Base-by-base conservation (phyloP, 2,797 vertebrate species). In the Graptemys geographica region DNA sequence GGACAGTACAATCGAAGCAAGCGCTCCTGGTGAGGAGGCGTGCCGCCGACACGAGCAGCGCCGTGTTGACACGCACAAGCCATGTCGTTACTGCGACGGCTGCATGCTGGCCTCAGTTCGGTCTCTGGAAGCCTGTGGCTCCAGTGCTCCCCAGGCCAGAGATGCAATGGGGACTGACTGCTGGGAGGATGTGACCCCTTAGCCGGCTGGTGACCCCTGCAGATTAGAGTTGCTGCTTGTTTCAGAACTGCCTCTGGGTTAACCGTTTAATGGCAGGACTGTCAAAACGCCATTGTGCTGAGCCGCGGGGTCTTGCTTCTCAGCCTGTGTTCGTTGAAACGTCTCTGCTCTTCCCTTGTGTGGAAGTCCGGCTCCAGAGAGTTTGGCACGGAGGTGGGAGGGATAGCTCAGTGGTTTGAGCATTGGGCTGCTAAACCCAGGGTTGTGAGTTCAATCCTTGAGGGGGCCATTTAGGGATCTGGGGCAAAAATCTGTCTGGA, bases 11-110 rank as follows among this genome's bases (percentile, higher is more conserved):
- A 31, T 15, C 31, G 3, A 33, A 27, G 10, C 56, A 5, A 62
- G 28, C 8, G 6, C 7, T n/a, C 15, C 59, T 8, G 13, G 13
- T 33, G 31, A 62, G 59, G 59, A 33, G 5, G 28, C 6, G 28
- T 11, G 6, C 31, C 3, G 6, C 31, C 0, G 31, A 4, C 59
- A 18, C 33, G 2, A 33, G 31, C 16, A 65, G 33, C 31, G 6
- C 13, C 33, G 31, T 18, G 59, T 65, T 2, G 31, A 16, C 33
- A 8, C 6, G 15, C 59, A 8, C 31, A 8, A 18, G 59, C 15
- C 1, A n/a, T n/a, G 31, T n/a, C 59, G 4, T 8, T 15, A 33
- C 15, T 65, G 31, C 7, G 33, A 4, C 2, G 31, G 3, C 31
- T 33, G 28, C 31, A 33, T 7, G 6, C 15, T 8, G 33, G 31